Base-by-base conservation (phyloP, 2,113 vertebrate genomes). In the Malurus melanocephalus region DNA sequence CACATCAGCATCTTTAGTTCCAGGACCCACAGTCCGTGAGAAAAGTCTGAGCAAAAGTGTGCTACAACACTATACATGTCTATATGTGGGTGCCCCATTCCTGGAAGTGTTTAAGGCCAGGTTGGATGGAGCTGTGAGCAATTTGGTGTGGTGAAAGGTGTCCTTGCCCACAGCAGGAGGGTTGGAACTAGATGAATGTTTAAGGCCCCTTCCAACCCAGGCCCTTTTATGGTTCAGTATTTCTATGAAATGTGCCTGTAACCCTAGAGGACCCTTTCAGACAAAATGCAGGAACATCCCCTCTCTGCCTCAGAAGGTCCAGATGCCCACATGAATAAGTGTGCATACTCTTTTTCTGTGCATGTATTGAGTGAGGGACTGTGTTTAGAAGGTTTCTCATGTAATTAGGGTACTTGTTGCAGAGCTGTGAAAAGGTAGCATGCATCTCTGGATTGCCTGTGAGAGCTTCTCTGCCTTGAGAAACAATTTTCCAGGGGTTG, bases 361-460 rank as follows among this genome's bases (percentile, higher is more conserved):
- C 8, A 0, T 2, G 10, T 27, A 17, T 9, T 35, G 26, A 80
- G 51, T 0, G 0, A 20, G 30, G 32, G 55, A 49, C 51, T 71
- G 13, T 11, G 17, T 48, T 88, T 20, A 64, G 33, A 32, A 78
- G 35, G 23, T 45, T 67, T 49, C 55, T 78, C 21, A 33, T 35
- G 26, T 18, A 49, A 45, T 32, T 23, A 48, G 11, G 27, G 24
- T 27, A 49, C 10, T 13, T 17, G 10, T 55, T 5, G 1, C 56
- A 81, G 24, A 68, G 49, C 45, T 40, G 11, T 45, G 21, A 59
- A 40, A 80, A 55, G 55, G 23, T 5, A 18, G 10, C 26, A 3
- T n/a, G 7, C 28, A 12, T 27, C 51, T 87, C 48, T 67, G 26
- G 18, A n/a, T 35, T 40, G 27, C 23, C 24, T 46, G 16, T 40